Evolutionary conservation across 2,797 vertebrate genomes (phyloP), one percentile per base, ranked within the genome.

Genomic region (Hippopotamyrus pictus): DNA sequence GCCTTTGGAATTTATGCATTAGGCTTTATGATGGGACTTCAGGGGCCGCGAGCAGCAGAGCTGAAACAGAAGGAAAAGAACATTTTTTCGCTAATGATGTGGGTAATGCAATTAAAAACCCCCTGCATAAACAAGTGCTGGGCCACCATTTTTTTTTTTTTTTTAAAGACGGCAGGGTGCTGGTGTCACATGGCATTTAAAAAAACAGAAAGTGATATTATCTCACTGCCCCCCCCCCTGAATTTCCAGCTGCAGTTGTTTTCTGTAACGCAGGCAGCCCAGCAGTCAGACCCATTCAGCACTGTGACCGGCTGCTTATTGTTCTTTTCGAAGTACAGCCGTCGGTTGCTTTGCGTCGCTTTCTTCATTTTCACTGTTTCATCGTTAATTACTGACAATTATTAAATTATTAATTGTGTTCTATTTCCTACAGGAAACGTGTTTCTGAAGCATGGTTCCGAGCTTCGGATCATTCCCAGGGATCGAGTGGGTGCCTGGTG

Each of bases 381-480:
- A 48, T 83, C 4, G 6, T 46, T 46, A 50, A 46, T 83, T 83
- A 9, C 7, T 83, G 37, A 48, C 11, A n/a, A 83, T 83, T 44
- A 3, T 50, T 22, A 12, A 7, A 51, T 25, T 48, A 54, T 3
- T 88, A n/a, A 91, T 19, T 17, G 83, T 89, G 53, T 90, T 14
- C 91, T 86, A 87, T 91, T 50, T 92, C 89, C 93, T 92, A 25
- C 93, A 99, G 98, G 98, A 93, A 99, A 98, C 53, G 98, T 99
- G 92, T 99, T 99, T 94, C 94, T 99, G 86, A 99, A 99, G 92
- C 97, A 99, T 17, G 98, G 98, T 87, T 99, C 98, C 37, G 98
- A 99, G 94, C 97, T 99, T 62, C 95, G 98, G 90, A 96, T 99
- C 95, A 99, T 99, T 96, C 98, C 98, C 92, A 97, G 98, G 95